Evolutionary conservation across 2,888 invertebrate species (phyloP), one percentile per base, ranked within the genome.

Genomic region (Leucophenga montana): DNA sequence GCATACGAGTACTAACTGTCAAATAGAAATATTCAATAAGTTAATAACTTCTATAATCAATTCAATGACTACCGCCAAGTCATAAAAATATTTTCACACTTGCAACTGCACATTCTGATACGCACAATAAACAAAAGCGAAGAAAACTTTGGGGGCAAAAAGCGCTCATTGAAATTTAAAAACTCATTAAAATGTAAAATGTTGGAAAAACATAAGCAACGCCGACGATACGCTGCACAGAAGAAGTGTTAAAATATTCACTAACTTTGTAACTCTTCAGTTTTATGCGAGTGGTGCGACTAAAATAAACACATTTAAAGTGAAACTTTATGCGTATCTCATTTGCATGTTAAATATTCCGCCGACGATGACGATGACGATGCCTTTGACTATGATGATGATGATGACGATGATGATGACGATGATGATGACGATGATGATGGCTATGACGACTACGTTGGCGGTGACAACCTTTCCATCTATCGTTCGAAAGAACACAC

Each of bases 261-360:
- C 82, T 80, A 83, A 82, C 82, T 82, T 82, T 82, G 83, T 82
- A 81, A 83, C 83, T 81, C 83, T 83, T 81, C 39, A 39, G 39
- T 81, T 83, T 77, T 67, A 13, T 57, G 22, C 39, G 8, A 27
- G 14, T 79, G 78, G 14, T 79, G 78, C 83, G 78, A 81, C 82
- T 83, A 83, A 79, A 82, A 82, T 82, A 83, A 82, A 82, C 81
- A 82, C 81, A 83, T 82, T 83, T 83, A 81, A 81, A 81, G 81
- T 73, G 79, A 75, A 81, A 83, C 81, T 83, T 82, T 83, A 83
- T 81, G 82, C 81, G 80, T 78, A 83, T 78, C 81, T 82, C 81
- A 82, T 70, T 57, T 75, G 68, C 71, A 44, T 54, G 67, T 53
- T 59, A 33, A 64, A 61, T 53, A 39, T 54, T 50, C 33, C 44